These are phyloP conservation scores for Amphibalanus amphitrite DNA, from an alignment of 1,140 invertebrate species.

Conservation along the genomic window DNA sequence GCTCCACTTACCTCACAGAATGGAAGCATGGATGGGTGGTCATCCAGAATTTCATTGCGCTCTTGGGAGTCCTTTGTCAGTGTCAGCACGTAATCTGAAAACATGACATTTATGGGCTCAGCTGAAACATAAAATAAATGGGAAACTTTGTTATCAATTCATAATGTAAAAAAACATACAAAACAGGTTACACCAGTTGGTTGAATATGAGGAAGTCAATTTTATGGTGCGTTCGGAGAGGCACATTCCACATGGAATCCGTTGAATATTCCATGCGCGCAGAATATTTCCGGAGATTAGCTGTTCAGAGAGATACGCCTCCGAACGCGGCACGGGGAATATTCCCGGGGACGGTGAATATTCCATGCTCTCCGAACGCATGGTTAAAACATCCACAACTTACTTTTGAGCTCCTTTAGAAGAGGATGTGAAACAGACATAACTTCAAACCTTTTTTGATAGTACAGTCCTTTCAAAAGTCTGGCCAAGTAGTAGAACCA, in stretches of 20 bases:
- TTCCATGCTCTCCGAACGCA: too few species aligned
- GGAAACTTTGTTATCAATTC: background rate
- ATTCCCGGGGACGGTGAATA: too few species aligned
- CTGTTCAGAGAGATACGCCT: too few species aligned
- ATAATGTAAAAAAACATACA: background rate
- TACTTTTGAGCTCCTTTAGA: slow-evolving; percentile 14
- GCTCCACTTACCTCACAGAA: slow-evolving; percentile 7
- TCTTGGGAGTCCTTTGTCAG: background rate
- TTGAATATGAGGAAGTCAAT: slow-evolving; percentile 1
- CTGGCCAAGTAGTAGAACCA: too few species aligned
- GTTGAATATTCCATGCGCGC: too few species aligned
- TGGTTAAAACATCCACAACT: slow-evolving; percentile 3
- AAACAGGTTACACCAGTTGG: background rate
- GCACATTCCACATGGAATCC: too few species aligned
- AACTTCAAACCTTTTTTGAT: too few species aligned
- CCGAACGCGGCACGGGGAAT: too few species aligned
- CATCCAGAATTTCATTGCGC: slow-evolving; percentile 11
- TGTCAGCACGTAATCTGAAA: slow-evolving; percentile 1
- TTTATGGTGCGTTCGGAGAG: too few species aligned
- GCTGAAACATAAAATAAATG: background rate
- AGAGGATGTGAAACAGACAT: slow-evolving; percentile 15
- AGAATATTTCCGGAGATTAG: too few species aligned
- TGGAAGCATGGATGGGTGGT: slow-evolving; percentile 11
- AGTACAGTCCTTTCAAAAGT: too few species aligned
- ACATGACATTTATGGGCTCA: too few species aligned